Evolutionary conservation across 1,140 invertebrate genomes (phyloP).

Genomic region (Aradophagus sp.): DNA sequence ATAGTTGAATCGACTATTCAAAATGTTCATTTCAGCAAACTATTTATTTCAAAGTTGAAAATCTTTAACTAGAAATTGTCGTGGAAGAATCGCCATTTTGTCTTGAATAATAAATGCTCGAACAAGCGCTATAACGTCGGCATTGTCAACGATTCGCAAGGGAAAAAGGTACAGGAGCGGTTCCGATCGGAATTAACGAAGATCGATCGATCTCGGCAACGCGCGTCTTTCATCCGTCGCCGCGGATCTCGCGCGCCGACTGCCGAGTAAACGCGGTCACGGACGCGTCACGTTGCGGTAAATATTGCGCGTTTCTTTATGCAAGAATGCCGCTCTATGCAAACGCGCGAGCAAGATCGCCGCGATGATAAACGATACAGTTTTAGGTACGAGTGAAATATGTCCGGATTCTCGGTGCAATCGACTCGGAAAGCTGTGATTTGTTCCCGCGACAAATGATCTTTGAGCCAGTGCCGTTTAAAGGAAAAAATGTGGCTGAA

Average conservation of each 20-base stretch:
- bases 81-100: no score
- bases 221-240: conserved; percentile 19
- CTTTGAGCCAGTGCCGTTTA: no score
- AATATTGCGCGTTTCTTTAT: conserved; percentile 41
- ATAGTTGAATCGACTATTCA: no score
- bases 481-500: no score
- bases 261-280: conserved; percentile 36
- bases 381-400: conserved; percentile 48
- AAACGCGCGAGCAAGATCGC: conserved; percentile 5
- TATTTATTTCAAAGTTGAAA: no score
- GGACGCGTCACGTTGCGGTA: conserved; percentile 36
- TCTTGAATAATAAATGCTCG: no score
- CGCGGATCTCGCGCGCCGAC: conserved; percentile 17
- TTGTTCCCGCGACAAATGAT: no score
- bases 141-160: not conserved
- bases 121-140: conserved; percentile 3
- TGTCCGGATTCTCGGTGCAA: conserved; percentile 13
- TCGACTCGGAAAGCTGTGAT: no score
- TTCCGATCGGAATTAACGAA: conserved; percentile 4
- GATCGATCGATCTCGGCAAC: conserved; percentile 16
- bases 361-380: conserved; percentile 45
- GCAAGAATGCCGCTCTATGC: conserved; percentile 36
- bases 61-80: no score
- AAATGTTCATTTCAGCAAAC: no score
- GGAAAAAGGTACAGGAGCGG: conserved; percentile 8